A percentile compares a stretch with the other conserved stretches of the same genome.
phyloP scores from a whole-genome alignment of 2,888 invertebrate species.

The Orthosia cruda region DNA sequence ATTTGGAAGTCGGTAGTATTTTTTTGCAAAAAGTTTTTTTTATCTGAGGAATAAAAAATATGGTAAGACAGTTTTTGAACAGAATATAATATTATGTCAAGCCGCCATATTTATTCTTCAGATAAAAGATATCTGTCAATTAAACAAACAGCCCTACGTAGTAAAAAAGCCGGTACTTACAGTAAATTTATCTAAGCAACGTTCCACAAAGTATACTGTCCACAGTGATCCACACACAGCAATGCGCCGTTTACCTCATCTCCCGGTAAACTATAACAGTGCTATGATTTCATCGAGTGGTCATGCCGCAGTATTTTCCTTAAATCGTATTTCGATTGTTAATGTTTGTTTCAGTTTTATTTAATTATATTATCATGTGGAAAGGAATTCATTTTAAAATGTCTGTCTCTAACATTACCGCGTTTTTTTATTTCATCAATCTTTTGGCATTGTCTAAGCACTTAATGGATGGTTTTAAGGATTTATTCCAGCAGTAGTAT shows the following conservation, averaged over 20 bases:
- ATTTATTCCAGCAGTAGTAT: too few relatives aligned
- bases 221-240: constrained; percentile 19
- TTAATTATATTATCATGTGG: constrained; percentile 15
- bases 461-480: too few relatives aligned
- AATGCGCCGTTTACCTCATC: constrained; percentile 37
- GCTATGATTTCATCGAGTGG: constrained; percentile 65
- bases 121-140: too few relatives aligned
- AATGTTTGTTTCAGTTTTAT: constrained; percentile 8
- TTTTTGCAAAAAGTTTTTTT: too few relatives aligned
- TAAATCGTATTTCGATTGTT: constrained; percentile 37
- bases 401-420: neutral
- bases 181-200: constrained; percentile 24
- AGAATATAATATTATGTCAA: too few relatives aligned
- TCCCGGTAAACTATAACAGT: constrained; percentile 15
- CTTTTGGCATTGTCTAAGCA: too few relatives aligned
- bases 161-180: constrained; percentile 44
- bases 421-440: neutral
- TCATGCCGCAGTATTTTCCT: constrained; percentile 61
- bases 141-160: neutral
- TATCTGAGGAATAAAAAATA: too few relatives aligned
- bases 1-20: too few relatives aligned
- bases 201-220: constrained; percentile 7
- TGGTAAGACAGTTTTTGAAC: too few relatives aligned
- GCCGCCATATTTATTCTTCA: too few relatives aligned
- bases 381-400: neutral